A percentile compares a stretch with the other conserved stretches of the same genome.
phyloP scores from a whole-genome alignment of 2,888 invertebrate genomes.

The Drepanosiphum platanoidis region DNA sequence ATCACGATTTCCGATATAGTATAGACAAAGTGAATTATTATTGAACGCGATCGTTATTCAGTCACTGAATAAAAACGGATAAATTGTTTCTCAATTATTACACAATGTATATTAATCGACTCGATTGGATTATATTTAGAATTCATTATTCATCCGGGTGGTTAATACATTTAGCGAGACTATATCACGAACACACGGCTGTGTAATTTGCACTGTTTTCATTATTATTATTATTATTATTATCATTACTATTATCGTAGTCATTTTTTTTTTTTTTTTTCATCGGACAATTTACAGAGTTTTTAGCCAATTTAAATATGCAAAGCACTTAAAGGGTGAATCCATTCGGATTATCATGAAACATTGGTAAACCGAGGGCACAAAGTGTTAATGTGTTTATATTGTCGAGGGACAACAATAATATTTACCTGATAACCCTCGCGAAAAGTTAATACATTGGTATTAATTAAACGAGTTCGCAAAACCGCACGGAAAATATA shows the following conservation, averaged over 20 bases:
- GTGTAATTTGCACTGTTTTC: too few relatives aligned
- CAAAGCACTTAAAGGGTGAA: not conserved
- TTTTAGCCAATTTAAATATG: slow-evolving; percentile 2
- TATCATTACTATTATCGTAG: not conserved
- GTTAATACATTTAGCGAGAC: too few relatives aligned
- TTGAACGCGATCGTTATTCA: too few relatives aligned
- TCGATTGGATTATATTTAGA: too few relatives aligned
- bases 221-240: not conserved
- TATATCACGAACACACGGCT: too few relatives aligned
- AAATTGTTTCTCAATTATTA: too few relatives aligned
- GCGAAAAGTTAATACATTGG: slow-evolving; percentile 24
- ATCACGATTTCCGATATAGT: too few relatives aligned
- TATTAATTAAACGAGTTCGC: slow-evolving; percentile 33
- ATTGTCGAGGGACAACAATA: slow-evolving; percentile 31
- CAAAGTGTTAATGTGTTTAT: slow-evolving; percentile 29
- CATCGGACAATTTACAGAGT: not conserved
- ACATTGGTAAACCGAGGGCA: slow-evolving; percentile 26
- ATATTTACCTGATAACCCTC: slow-evolving; percentile 49
- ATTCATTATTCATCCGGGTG: too few relatives aligned
- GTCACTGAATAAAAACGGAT: too few relatives aligned
- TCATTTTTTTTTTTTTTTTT: not conserved
- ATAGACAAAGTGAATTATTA: too few relatives aligned
- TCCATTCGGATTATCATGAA: slow-evolving; percentile 15
- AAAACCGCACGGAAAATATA: not conserved
- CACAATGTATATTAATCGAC: too few relatives aligned